Percentiles rank a stretch among this genome's conserved stretches.
Evolutionary conservation across 2,797 vertebrate species (phyloP).

Genomic region (Poeciliopsis paucimaculata): DNA sequence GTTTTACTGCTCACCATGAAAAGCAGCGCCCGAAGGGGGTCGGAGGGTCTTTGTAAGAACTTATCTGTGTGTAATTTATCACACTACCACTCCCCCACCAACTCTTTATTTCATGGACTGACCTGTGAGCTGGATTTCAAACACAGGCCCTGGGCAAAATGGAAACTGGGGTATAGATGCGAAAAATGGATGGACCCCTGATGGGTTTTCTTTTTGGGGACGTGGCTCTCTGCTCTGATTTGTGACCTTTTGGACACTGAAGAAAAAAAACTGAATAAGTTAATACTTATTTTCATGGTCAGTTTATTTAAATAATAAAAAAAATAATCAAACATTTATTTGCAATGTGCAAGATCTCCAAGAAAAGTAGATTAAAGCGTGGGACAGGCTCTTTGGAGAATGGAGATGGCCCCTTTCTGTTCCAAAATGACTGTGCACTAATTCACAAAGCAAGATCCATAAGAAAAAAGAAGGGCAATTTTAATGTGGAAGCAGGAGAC

Average conservation of each 20-base stretch:
- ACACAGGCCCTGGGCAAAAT: constrained; percentile 50
- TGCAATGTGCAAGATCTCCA: neutral
- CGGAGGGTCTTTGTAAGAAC: constrained; percentile 73
- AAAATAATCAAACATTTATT: neutral
- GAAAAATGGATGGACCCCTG: constrained; percentile 16
- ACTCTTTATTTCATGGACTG: constrained; percentile 31
- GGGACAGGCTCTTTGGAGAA: neutral
- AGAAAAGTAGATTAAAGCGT: neutral
- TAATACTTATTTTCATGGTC: neutral
- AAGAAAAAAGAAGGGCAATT: neutral
- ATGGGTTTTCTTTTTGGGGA: neutral
- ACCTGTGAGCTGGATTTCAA: constrained; percentile 62
- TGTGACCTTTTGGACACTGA: neutral
- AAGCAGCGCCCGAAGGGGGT: constrained; percentile 43
- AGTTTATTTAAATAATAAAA: neutral
- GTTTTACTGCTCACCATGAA: constrained; percentile 57
- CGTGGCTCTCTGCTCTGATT: neutral
- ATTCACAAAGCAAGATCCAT: no score
- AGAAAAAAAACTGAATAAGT: neutral
- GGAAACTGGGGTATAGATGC: constrained; percentile 22
- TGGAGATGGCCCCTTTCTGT: neutral
- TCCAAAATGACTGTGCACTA: no score
- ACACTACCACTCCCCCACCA: constrained; percentile 52
- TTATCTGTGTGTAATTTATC: constrained; percentile 80
- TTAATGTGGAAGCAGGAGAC: neutral